Evolutionary conservation across 1,140 invertebrate genomes (phyloP), one percentile per base, ranked within the genome.

Genomic region (Drosophila sucinea): DNA sequence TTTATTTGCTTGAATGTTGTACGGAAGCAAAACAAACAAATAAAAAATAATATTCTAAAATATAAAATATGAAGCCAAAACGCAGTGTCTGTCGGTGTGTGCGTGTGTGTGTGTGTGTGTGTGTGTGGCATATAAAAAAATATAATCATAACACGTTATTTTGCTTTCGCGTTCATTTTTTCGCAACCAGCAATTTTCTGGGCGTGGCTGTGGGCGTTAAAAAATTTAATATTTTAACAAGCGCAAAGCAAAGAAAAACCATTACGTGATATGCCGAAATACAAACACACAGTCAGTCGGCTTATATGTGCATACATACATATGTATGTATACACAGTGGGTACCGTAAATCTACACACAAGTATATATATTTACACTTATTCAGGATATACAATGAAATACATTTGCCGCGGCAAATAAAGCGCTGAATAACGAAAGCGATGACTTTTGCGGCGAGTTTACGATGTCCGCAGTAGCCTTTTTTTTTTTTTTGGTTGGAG

Each of bases 21-120:
- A 67, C 68, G 44, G 47, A 17, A 60, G 51, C 25, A 57, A 77
- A 83, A 72, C 76, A 87, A 89, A 80, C 77, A 87, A 84, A 89
- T 89, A 87, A 89, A 84, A 87, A 77, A 87, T 83, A 77, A 87
- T 87, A 87, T 87, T 86, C 79, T 67, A 89, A 83, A 87, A 74
- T 65, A 84, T 83, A 80, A 83, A 80, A 80, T 83, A 74, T 64
- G 73, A 60, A 70, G 66, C 60, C 41, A 61, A 55, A 58, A 83
- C 82, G 8, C 17, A 23, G 6, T 47, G 44, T 7, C 17, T 25
- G 17, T 23, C 17, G 6, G 17, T 23, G 44, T 47, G 41, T 23
- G 41, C 23, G 4, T 25, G 44, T 44, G 5, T 6, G 41, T 40
- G 10, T 17, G 40, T 41, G n/a, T 27, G 66, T 77, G 69, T 86